These are phyloP conservation scores for Venustaconcha ellipsiformis DNA, from an alignment of 1,140 invertebrate species.

Conservation along the genomic window DNA sequence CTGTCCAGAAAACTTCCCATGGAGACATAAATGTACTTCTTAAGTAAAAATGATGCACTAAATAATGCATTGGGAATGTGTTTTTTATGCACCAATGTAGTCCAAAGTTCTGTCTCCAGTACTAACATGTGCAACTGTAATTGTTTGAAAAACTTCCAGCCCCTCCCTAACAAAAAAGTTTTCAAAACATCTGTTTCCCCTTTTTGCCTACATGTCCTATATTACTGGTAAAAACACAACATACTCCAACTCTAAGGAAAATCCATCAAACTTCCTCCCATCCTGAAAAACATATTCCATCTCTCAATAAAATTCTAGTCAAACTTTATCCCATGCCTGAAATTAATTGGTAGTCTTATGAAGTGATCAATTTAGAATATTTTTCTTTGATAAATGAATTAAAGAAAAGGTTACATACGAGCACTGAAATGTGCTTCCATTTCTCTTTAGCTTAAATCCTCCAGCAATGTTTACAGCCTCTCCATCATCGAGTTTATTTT, in stretches of 20 bases:
- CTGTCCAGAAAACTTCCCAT: too few relatives aligned
- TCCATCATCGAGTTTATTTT: constrained; percentile 48
- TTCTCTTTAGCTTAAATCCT: constrained; percentile 49
- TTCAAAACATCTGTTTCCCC: too few relatives aligned
- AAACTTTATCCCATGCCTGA: neutral
- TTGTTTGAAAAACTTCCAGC: too few relatives aligned
- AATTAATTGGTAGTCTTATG: neutral
- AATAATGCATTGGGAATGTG: too few relatives aligned
- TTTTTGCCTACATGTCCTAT: too few relatives aligned
- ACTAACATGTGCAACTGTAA: too few relatives aligned
- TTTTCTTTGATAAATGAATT: neutral
- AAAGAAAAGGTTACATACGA: constrained; percentile 42
- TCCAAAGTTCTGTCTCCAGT: too few relatives aligned
- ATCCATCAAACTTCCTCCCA: neutral
- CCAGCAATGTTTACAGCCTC: constrained; percentile 44
- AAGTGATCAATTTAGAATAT: neutral
- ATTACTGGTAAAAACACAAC: neutral
- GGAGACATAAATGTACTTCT: too few relatives aligned
- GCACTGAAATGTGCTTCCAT: constrained; percentile 56
- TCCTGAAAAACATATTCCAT: neutral
- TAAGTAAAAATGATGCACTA: too few relatives aligned
- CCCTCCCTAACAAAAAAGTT: too few relatives aligned
- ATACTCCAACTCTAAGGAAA: neutral
- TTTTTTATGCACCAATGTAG: too few relatives aligned
- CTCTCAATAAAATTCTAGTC: neutral